These are phyloP conservation scores for Drosophila fungiperda DNA, from an alignment of 2,888 invertebrate species.

Conservation along the genomic window DNA sequence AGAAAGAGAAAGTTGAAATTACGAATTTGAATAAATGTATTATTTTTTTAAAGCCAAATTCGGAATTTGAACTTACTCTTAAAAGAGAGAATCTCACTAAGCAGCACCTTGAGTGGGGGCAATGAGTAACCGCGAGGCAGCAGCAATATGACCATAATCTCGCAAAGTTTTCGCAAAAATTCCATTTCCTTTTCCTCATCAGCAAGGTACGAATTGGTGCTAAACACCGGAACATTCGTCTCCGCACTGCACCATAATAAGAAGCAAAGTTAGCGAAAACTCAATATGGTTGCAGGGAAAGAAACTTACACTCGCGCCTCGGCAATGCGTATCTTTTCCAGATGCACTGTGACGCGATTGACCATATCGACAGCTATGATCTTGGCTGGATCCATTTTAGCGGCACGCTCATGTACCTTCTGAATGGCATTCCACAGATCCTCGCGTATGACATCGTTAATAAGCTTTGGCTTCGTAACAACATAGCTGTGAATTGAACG, in stretches of 20 bases:
- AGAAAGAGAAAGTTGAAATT: neutral
- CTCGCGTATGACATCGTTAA: constrained; percentile 89
- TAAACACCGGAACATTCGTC: constrained; percentile 89
- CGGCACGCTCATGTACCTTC: constrained; percentile 90
- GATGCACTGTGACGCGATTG: constrained; percentile 92
- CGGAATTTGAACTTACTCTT: constrained; percentile 87
- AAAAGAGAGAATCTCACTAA: constrained; percentile 93
- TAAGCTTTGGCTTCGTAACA: constrained; percentile 88
- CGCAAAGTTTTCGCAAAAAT: constrained; percentile 92
- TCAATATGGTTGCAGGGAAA: neutral
- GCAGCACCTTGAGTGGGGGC: constrained; percentile 91
- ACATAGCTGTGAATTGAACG: constrained; percentile 85
- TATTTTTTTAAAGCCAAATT: neutral
- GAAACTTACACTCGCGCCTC: constrained; percentile 90
- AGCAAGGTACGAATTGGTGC: constrained; percentile 90
- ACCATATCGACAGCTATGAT: constrained; percentile 93
- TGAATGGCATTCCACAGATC: constrained; percentile 93
- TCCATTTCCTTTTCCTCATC: constrained; percentile 91
- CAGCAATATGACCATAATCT: constrained; percentile 92
- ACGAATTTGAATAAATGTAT: neutral
- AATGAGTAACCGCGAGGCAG: constrained; percentile 93
- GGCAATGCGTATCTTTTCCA: constrained; percentile 93
- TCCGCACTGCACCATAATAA: constrained; percentile 86
- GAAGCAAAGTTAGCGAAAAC: neutral
- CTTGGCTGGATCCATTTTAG: constrained; percentile 92